phyloP scores from a whole-genome alignment of 2,113 vertebrate species.

The Xyliphius kryptos region DNA sequence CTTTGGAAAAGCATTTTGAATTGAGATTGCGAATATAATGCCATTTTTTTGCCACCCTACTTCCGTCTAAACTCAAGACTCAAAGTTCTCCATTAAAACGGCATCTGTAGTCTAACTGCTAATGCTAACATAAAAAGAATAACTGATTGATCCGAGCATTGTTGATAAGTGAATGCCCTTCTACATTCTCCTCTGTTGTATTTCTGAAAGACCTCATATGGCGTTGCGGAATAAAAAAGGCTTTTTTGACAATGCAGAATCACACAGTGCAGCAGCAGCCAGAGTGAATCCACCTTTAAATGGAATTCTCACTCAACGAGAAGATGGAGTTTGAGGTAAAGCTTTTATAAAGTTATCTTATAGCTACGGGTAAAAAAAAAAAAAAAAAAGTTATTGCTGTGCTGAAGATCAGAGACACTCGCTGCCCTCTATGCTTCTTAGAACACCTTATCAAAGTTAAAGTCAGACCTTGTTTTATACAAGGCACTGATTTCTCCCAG shows the following conservation, averaged over 20 bases:
- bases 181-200: too few relatives aligned
- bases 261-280: conserved; percentile 18
- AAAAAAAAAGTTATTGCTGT: conserved; percentile 24
- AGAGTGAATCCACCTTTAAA: conserved; percentile 15
- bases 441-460: conserved; percentile 30
- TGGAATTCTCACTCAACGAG: background rate
- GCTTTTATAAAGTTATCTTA: conserved; percentile 15
- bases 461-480: conserved; percentile 38
- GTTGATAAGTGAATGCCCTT: too few relatives aligned
- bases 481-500: conserved; percentile 55
- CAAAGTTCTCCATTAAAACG: too few relatives aligned
- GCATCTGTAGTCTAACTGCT: too few relatives aligned
- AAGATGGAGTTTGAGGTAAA: conserved; percentile 1
- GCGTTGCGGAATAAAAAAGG: too few relatives aligned
- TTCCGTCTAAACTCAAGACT: too few relatives aligned
- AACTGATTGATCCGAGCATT: too few relatives aligned
- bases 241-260: background rate
- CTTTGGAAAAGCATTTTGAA: too few relatives aligned
- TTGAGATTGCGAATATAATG: too few relatives aligned
- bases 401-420: conserved; percentile 20
- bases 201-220: too few relatives aligned
- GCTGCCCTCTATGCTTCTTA: conserved; percentile 24
- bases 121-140: too few relatives aligned
- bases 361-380: conserved; percentile 12
- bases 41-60: too few relatives aligned